A percentile compares a stretch with the other conserved stretches of the same genome.
Evolutionary conservation across 1,140 invertebrate species (phyloP).

Genomic region (Drosophila tsacasi): DNA sequence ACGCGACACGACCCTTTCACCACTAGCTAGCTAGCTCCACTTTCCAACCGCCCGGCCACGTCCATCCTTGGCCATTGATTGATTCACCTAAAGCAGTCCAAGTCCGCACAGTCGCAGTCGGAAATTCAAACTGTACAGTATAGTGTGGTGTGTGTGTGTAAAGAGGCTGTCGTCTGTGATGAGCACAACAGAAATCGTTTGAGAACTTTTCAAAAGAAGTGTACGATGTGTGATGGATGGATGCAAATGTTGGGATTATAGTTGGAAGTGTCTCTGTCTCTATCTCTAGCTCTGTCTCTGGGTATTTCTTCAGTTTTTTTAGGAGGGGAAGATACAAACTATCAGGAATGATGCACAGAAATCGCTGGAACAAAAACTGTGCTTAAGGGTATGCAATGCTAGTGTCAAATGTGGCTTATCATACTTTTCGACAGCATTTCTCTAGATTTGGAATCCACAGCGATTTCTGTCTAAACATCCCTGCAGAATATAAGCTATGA

Average conservation of each 20-base stretch:
- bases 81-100: conserved; percentile 57
- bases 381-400: not conserved
- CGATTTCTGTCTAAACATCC: not conserved
- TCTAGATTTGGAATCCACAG: not conserved
- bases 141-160: not conserved
- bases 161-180: conserved; percentile 4
- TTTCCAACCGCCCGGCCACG: conserved; percentile 1
- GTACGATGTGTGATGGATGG: conserved; percentile 11
- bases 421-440: not conserved
- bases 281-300: conserved; percentile 4
- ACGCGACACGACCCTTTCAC: conserved; percentile 9
- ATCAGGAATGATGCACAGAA: conserved; percentile 8
- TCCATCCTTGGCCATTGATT: conserved; percentile 9
- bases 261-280: not conserved
- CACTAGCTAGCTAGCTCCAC: conserved; percentile 12
- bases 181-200: conserved; percentile 60
- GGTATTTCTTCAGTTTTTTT: conserved; percentile 25
- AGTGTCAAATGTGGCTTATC: too few relatives aligned
- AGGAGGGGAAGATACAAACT: conserved; percentile 46
- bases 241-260: conserved; percentile 22
- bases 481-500: conserved; percentile 39
- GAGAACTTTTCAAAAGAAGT: conserved; percentile 61
- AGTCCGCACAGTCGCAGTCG: conserved; percentile 40
- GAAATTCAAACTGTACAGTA: conserved; percentile 54
- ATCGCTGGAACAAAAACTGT: not conserved